Evolutionary conservation across 2,888 invertebrate genomes (phyloP), one percentile per base, ranked within the genome.

Genomic region (Alentia gelatinosa): DNA sequence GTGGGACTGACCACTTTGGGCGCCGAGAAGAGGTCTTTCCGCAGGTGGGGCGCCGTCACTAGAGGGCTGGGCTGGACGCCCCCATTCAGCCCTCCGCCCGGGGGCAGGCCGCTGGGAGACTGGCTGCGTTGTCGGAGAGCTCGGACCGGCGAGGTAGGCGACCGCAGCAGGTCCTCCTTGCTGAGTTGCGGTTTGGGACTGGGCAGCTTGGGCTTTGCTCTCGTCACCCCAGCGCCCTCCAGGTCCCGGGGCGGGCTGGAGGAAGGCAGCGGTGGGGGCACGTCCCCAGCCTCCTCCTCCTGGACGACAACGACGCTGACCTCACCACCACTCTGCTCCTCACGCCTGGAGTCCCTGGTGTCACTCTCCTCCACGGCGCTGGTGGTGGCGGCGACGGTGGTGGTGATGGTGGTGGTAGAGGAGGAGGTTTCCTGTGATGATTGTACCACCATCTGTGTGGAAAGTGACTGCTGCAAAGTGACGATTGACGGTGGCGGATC

Each of bases 1-100:
- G 86, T 86, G 19, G 86, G 86, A 30, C 86, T 86, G 42, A 86
- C 86, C 50, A 86, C 86, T 26, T 86, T 86, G 50, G 86, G 86
- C 9, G 86, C 86, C 26, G 86, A 86, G 86, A 86, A 86, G 86
- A 86, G 47, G 30, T 86, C 86, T 30, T 50, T 26, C 86, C 86
- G 19, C 26, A 86, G 47, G 37, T 83, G 83, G 15, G 83, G 83
- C 1, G 86, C 86, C 30, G 86, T 86, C 47, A 86, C 30, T n/a
- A 86, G 47, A 15, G 50, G 86, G 37, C 79, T 79, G 15, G 47
- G 47, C n/a, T 26, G 19, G 3, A 23, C 0, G 79, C 79, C 39
- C 1, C 79, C 79, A 39, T 79, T 79, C 42, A 30, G 1, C 4
- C 83, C 39, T 42, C 30, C 50, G 26, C 1, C 19, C 30, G 35